Base-by-base conservation (phyloP, 2,113 vertebrate genomes). In the Lepus europaeus region DNA sequence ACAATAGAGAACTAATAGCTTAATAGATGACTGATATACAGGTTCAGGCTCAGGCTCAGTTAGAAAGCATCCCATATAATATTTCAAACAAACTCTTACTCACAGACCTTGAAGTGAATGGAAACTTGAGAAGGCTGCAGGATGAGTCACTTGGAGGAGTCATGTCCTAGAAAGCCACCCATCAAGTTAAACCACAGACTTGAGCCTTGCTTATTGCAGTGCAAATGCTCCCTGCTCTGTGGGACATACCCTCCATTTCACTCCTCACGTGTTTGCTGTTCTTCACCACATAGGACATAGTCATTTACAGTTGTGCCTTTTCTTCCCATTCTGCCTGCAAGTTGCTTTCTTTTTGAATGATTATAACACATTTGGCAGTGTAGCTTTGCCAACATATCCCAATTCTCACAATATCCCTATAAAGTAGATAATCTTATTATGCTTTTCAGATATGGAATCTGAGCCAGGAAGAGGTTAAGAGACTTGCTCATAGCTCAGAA, bases 391-490 rank as follows among this genome's bases (percentile, higher is more conserved):
- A 29, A 25, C 11, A 1, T 49, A 31, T 64, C 68, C 87, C 51
- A n/a, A 27, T 25, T 8, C 20, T 72, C 29, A 17, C n/a, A 49
- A 53, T 61, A 69, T 36, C 33, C n/a, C 33, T 83, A 10, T 45
- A 56, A 91, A 66, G 39, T 51, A 27, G 14, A 89, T 68, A 56
- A 39, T 73, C 6, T 69, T 88, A 70, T 20, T 81, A 64, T 51
- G 33, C 39, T 63, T 85, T 85, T 88, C 59, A 87, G 39, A 70
- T 69, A 31, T 66, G 73, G 36, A 86, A 23, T 93, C 80, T 73
- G 51, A 76, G 51, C 49, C 61, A 22, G 9, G 88, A 51, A 86
- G 45, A 82, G 10, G 9, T 51, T 56, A 45, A 70, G 7, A 19
- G 78, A 68, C 63, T 77, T 90, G 10, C 53, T 90, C 59, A 16